Base-by-base conservation (phyloP, 1,140 invertebrate species). In the Dryas iulia region DNA sequence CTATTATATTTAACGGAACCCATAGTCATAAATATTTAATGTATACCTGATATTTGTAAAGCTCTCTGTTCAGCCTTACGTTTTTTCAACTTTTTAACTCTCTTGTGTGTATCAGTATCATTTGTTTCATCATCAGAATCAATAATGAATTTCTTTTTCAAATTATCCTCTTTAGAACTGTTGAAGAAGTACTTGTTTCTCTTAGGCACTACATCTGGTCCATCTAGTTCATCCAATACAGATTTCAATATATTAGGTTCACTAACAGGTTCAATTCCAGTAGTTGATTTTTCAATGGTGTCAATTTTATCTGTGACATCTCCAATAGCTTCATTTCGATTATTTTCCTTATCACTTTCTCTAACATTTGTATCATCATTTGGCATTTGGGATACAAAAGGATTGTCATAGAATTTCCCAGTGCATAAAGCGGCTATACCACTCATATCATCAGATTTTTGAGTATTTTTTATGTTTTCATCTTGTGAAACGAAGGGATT, bases 41-140 rank as follows among this genome's bases (percentile, higher is more conserved):
- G 53, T 30, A 2, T 77, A 86, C 64, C 92, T 91, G 89, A 91
- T 63, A 91, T 85, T 56, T 89, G 85, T 25, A 91, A 66, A 10
- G 82, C 87, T 52, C 87, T 76, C 39, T 87, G 64, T 70, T 90
- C 79, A 18, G 73, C 64, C 65, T 87, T 88, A n/a, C 78, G 80
- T 66, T 83, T 90, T 59, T 90, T 92, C n/a, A 82, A 69, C 35
- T 81, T 85, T 60, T 78, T 87, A 59, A 74, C 87, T 77, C 67
- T 84, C 65, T 82, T 72, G 52, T 71, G 54, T 31, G 56, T 67
- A 25, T 79, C 67, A 30, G 76, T 74, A 28, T 83, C 83, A 72
- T 83, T 77, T 35, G 81, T 77, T 68, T 93, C 92, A 62, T 94
- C 93, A 72, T 94, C 93, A 12, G 87, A 90, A 62, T 91, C 86